A percentile compares a stretch with the other conserved stretches of the same genome.
Conservation (phyloP, 1,140 invertebrate genomes). For the Heliconius hewitsoni region DNA sequence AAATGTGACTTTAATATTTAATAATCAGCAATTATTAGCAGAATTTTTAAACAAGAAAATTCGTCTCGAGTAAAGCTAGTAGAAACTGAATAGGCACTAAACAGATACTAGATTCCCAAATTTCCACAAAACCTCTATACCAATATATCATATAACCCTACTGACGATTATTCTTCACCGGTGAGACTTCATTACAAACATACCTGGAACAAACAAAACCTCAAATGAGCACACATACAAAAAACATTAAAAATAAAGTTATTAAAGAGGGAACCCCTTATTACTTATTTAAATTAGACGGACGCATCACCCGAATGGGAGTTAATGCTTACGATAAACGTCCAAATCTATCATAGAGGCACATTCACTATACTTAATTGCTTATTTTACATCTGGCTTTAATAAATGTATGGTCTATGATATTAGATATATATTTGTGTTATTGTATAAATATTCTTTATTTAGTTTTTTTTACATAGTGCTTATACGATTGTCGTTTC, state of each 20-base stretch:
- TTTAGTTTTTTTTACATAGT: too few species aligned
- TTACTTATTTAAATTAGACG: slow-evolving; percentile 28
- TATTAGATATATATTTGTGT: not conserved
- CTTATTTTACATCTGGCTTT: slow-evolving; percentile 67
- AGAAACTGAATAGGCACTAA: too few species aligned
- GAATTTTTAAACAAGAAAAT: not conserved
- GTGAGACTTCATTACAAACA: not conserved
- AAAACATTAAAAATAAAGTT: slow-evolving; percentile 20
- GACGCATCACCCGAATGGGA: slow-evolving; percentile 38
- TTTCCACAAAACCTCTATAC: not conserved
- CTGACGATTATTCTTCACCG: not conserved
- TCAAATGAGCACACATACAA: not conserved
- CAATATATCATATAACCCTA: not conserved
- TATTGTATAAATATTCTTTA: not conserved
- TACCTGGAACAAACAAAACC: not conserved
- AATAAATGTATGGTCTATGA: slow-evolving; percentile 62
- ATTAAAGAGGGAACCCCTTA: slow-evolving; percentile 18
- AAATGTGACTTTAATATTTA: too few species aligned
- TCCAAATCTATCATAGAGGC: slow-evolving; percentile 44
- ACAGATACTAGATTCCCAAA: too few species aligned
- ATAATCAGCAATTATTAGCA: not conserved
- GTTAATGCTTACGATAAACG: slow-evolving; percentile 44
- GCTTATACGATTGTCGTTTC: not conserved
- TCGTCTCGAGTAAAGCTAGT: too few species aligned
- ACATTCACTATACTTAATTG: slow-evolving; percentile 57